Base-by-base conservation (phyloP, 2,888 invertebrate genomes). In the Caprella mutica region DNA sequence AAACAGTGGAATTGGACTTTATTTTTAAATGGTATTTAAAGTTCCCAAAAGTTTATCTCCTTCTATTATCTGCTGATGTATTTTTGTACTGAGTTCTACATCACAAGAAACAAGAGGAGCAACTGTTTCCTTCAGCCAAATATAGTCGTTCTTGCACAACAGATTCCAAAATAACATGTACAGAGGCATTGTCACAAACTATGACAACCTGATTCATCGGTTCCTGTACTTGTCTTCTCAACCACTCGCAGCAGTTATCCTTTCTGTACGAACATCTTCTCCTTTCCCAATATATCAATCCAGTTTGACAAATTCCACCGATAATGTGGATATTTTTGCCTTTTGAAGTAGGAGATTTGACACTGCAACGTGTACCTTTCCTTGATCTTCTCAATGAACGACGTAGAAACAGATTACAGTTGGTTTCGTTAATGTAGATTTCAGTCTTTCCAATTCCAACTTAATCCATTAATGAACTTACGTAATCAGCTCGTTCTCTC, bases 231-330 rank as follows among this genome's bases (percentile, higher is more conserved):
- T 39, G 39, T 30, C 35, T 14, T 48, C 14, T 42, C 30, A 27
- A 39, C 43, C 27, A 46, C 21, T 57, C 29, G 5, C 46, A 46
- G 23, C 46, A 57, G 43, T 57, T 42, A 21, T 52, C 52, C 35
- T 33, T 52, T 23, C 44, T 51, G 35, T 26, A 56, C 12, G 30
- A 44, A 12, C 52, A 35, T 27, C 52, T 17, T 23, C 57, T 24
- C 14, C 42, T 43, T 39, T 57, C 57, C 57, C 52, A 52, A 26
- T 57, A 52, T 14, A 56, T 29, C 6, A 56, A 5, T 21, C 43
- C 46, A 29, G 21, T 14, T 26, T 57, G 57, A 17, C 39, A 44
- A 27, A 57, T 57, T n/a, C 44, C 44, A 33, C 46, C 46, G 9
- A 33, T 33, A 14, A 56, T 43, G 43, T 56, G 52, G 14, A 44